Evolutionary conservation across 2,888 invertebrate species (phyloP).

Genomic region (Acanthosepion pharaonis): DNA sequence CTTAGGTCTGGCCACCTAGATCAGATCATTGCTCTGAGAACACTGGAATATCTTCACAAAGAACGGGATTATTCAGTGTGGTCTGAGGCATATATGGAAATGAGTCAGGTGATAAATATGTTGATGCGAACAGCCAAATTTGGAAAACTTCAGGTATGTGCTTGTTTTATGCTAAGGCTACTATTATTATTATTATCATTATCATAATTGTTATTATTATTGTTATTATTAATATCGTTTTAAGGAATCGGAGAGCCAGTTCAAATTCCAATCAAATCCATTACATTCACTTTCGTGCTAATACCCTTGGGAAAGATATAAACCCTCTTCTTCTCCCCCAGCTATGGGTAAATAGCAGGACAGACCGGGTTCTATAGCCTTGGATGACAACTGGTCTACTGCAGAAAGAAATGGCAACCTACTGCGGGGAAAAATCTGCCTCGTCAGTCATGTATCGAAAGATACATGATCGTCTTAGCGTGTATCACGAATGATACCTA

Average conservation of each 20-base stretch:
- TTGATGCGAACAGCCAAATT: conserved; percentile 51
- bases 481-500: no score
- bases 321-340: no score
- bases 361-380: no score
- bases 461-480: no score
- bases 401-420: no score
- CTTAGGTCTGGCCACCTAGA: conserved; percentile 79
- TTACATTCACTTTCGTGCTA: neutral
- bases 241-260: neutral
- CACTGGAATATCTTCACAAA: conserved; percentile 51
- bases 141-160: conserved; percentile 54
- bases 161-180: no score
- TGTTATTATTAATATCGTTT: neutral
- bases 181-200: no score
- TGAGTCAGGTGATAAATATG: conserved; percentile 57
- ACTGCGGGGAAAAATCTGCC: no score
- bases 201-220: neutral
- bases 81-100: conserved; percentile 52
- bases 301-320: no score
- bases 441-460: no score
- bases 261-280: neutral
- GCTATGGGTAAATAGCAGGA: no score
- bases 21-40: conserved; percentile 64
- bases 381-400: no score
- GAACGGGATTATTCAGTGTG: conserved; percentile 56